Conservation (phyloP, 2,113 vertebrate genomes). For the Paralichthys olivaceus region DNA sequence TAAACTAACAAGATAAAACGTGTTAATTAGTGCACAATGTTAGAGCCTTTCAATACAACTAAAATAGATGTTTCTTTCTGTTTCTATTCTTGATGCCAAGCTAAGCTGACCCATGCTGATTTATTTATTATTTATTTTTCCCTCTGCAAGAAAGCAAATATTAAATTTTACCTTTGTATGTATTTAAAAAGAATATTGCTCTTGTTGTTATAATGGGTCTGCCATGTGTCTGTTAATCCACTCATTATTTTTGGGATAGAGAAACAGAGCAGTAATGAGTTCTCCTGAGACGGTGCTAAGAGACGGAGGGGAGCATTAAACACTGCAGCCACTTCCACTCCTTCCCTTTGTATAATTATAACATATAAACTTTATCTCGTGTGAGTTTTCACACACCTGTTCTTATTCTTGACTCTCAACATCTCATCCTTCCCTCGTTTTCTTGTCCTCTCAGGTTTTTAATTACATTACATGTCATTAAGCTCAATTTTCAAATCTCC, state of each 20-base stretch:
- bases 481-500: too few relatives aligned
- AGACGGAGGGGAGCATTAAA: background rate
- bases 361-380: background rate
- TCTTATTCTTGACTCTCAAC: background rate
- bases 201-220: background rate
- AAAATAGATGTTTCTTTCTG: too few relatives aligned
- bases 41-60: background rate
- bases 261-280: slow-evolving; percentile 28
- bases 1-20: background rate
- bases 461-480: too few relatives aligned
- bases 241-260: slow-evolving; percentile 22
- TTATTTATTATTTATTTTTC: background rate
- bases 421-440: background rate
- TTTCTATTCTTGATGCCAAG: background rate
- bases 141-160: too few relatives aligned
- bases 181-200: background rate
- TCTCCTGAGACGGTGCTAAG: slow-evolving; percentile 15
- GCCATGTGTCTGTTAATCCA: slow-evolving; percentile 20
- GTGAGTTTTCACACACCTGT: background rate
- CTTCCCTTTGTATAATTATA: background rate
- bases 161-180: background rate
- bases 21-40: background rate
- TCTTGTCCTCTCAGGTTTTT: slow-evolving; percentile 5
- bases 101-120: background rate
- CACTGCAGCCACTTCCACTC: background rate